Conservation (phyloP, 2,113 vertebrate genomes). For the Phaetusa simplex region DNA sequence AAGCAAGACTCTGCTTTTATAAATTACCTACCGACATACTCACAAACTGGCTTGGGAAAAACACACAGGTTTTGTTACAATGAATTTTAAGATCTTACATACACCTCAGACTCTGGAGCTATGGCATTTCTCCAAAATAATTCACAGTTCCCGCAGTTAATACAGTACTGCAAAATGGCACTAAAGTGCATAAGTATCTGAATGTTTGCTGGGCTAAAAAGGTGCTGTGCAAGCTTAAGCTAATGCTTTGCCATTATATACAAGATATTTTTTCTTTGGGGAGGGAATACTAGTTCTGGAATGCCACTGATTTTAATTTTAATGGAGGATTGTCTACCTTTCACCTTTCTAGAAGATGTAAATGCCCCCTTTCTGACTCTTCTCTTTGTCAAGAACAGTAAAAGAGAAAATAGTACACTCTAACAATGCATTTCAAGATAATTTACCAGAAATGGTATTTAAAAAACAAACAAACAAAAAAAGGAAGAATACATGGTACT, state of each 20-base stretch:
- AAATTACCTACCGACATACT: constrained; percentile 12
- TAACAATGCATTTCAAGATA: constrained; percentile 64
- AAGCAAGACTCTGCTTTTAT: constrained; percentile 21
- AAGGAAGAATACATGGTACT: constrained; percentile 8
- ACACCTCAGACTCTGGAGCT: constrained; percentile 49
- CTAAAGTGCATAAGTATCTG: constrained; percentile 75
- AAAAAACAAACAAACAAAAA: constrained; percentile 29
- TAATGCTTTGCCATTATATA: constrained; percentile 57
- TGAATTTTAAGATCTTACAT: not conserved
- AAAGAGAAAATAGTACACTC: constrained; percentile 66
- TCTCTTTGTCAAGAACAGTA: constrained; percentile 65
- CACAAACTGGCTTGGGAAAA: constrained; percentile 42
- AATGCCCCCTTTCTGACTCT: constrained; percentile 28
- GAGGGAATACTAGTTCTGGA: constrained; percentile 20
- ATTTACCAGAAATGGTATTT: constrained; percentile 53
- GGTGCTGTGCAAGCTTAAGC: constrained; percentile 71
- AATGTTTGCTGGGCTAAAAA: constrained; percentile 63
- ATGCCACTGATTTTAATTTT: constrained; percentile 46
- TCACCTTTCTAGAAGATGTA: constrained; percentile 58
- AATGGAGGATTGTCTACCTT: constrained; percentile 74
- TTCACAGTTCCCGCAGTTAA: constrained; percentile 68
- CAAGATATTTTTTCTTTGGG: constrained; percentile 47
- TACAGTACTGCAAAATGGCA: constrained; percentile 70
- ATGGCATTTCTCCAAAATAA: constrained; percentile 31
- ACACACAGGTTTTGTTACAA: constrained; percentile 2